A percentile compares a stretch with the other conserved stretches of the same genome.
Conservation (phyloP, 2,113 vertebrate species). For the Collichthys lucidus region DNA sequence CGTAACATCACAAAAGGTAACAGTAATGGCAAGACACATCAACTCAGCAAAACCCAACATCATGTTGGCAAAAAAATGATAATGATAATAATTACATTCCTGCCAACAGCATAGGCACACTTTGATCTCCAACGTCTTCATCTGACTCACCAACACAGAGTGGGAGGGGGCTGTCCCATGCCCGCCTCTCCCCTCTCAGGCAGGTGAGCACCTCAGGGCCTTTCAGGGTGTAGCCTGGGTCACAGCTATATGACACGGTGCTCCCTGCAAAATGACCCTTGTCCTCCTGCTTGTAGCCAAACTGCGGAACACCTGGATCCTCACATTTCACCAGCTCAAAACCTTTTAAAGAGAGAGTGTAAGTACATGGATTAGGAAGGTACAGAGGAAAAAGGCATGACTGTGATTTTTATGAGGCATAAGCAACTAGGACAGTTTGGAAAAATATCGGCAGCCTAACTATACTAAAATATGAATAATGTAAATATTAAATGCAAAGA, state of each 20-base stretch:
- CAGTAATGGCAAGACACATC: background rate
- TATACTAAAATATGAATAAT: background rate
- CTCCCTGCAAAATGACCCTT: slow-evolving; percentile 98
- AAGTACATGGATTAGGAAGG: background rate
- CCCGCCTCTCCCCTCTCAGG: slow-evolving; percentile 92
- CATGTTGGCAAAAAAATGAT: background rate
- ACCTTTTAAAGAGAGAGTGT: slow-evolving; percentile 77
- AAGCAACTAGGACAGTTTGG: background rate
- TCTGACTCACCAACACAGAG: slow-evolving; percentile 90
- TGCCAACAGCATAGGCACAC: background rate
- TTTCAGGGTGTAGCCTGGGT: slow-evolving; percentile 92
- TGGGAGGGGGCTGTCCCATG: slow-evolving; percentile 94
- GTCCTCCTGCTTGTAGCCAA: slow-evolving; percentile 94
- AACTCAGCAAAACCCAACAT: background rate
- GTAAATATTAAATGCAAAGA: background rate
- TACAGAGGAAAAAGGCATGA: background rate
- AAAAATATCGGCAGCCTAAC: background rate
- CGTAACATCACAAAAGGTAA: background rate
- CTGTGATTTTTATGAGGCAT: background rate
- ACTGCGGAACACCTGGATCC: slow-evolving; percentile 94
- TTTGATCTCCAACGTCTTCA: background rate
- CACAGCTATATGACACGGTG: slow-evolving; percentile 92
- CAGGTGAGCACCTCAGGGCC: slow-evolving; percentile 90
- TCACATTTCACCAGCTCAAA: slow-evolving; percentile 97
- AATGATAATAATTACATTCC: too few species aligned